Evolutionary conservation across 2,113 vertebrate species (phyloP).

Genomic region (Xenopus borealis): DNA sequence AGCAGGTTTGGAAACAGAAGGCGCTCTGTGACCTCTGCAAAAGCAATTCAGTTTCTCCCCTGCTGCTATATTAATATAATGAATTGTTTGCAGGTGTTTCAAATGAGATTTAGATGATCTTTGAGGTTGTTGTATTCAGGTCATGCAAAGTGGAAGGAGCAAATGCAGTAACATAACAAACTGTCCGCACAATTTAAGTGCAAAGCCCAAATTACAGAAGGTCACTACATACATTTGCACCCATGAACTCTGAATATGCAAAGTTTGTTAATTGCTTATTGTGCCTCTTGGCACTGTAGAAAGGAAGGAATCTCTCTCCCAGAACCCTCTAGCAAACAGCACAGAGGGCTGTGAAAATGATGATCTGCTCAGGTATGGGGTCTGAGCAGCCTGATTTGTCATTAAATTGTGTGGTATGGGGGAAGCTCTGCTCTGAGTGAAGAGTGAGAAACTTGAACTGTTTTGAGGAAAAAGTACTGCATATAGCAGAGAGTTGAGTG

Average conservation of each 20-base stretch:
- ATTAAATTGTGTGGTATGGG: too few relatives aligned
- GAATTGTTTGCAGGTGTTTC: conserved; percentile 86
- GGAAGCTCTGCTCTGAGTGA: too few relatives aligned
- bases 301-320: too few relatives aligned
- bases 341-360: too few relatives aligned
- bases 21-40: conserved; percentile 63
- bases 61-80: conserved; percentile 84
- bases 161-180: conserved; percentile 62
- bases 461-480: too few relatives aligned
- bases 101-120: conserved; percentile 78
- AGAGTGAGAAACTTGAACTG: too few relatives aligned
- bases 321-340: too few relatives aligned
- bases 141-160: conserved; percentile 72
- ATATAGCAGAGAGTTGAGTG: too few relatives aligned
- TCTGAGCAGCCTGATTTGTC: too few relatives aligned
- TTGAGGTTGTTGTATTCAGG: conserved; percentile 71
- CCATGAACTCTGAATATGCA: conserved; percentile 26
- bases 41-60: conserved; percentile 67
- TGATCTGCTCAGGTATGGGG: too few relatives aligned
- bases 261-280: neutral
- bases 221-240: conserved; percentile 64
- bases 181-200: conserved; percentile 57
- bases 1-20: conserved; percentile 61
- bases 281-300: neutral
- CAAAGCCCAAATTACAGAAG: conserved; percentile 68